Conservation (phyloP, 1,140 invertebrate genomes). For the Drosophila pectinifera region DNA sequence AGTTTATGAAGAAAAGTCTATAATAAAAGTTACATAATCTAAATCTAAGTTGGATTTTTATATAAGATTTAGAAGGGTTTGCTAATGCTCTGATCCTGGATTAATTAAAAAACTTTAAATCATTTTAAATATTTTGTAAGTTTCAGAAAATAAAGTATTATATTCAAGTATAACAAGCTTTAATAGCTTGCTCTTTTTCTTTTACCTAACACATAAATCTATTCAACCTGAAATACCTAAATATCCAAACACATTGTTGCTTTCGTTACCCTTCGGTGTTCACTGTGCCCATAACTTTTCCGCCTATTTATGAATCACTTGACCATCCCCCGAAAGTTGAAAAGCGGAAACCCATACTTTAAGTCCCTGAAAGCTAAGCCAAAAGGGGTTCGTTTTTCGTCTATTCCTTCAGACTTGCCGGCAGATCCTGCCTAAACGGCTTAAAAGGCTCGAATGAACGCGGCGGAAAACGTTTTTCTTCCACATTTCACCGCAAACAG, state of each 20-base stretch:
- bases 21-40: no score
- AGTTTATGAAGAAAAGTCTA: no score
- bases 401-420: conserved; percentile 38
- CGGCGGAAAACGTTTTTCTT: conserved; percentile 48
- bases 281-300: conserved; percentile 48
- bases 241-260: neutral
- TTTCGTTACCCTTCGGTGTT: neutral
- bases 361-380: conserved; percentile 35
- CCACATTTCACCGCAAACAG: conserved; percentile 23
- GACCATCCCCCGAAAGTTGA: conserved; percentile 34
- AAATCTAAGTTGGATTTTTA: no score
- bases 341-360: conserved; percentile 40
- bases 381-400: conserved; percentile 52
- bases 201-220: no score
- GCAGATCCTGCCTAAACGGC: conserved; percentile 55
- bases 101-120: neutral
- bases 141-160: neutral
- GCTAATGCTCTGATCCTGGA: no score
- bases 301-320: conserved; percentile 46
- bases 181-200: no score
- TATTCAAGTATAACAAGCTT: no score
- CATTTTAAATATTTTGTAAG: neutral
- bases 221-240: no score
- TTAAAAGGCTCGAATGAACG: conserved; percentile 67
- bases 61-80: no score